Conservation (phyloP, 1,140 invertebrate genomes). For the Cydia strobilella region DNA sequence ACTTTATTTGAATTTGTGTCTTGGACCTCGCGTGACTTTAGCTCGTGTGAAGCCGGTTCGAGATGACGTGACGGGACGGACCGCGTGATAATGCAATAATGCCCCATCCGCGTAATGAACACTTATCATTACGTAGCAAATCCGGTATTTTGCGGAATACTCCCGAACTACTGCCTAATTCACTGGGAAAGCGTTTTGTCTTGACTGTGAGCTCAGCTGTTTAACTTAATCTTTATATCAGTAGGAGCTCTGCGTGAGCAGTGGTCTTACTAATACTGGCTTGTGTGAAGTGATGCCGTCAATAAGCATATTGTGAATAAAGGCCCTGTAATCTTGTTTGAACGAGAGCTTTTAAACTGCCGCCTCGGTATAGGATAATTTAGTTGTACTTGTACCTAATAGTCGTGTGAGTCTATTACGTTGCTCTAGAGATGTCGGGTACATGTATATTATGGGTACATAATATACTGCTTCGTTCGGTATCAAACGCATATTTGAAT, state of each 20-base stretch:
- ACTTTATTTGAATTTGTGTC: not conserved
- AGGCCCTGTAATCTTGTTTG: not conserved
- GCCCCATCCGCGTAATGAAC: slow-evolving; percentile 25
- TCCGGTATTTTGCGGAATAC: slow-evolving; percentile 21
- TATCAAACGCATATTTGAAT: no score
- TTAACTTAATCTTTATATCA: not conserved
- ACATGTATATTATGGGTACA: no score
- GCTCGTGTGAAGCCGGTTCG: not conserved
- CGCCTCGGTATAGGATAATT: not conserved
- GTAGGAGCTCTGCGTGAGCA: not conserved
- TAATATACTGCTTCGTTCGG: no score
- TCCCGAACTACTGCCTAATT: not conserved
- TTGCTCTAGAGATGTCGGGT: not conserved
- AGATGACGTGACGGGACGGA: slow-evolving; percentile 14
- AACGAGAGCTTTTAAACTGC: not conserved
- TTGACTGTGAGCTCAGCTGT: not conserved
- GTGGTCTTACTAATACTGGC: not conserved
- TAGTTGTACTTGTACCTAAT: not conserved
- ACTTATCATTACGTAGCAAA: slow-evolving; percentile 6
- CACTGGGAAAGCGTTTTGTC: not conserved
- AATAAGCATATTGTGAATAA: not conserved
- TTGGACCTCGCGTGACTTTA: slow-evolving; percentile 4
- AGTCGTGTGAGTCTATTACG: not conserved
- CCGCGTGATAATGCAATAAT: slow-evolving; percentile 16
- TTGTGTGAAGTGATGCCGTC: not conserved